Conservation (phyloP, 2,113 vertebrate species). For the Melanostigma gelatinosum region DNA sequence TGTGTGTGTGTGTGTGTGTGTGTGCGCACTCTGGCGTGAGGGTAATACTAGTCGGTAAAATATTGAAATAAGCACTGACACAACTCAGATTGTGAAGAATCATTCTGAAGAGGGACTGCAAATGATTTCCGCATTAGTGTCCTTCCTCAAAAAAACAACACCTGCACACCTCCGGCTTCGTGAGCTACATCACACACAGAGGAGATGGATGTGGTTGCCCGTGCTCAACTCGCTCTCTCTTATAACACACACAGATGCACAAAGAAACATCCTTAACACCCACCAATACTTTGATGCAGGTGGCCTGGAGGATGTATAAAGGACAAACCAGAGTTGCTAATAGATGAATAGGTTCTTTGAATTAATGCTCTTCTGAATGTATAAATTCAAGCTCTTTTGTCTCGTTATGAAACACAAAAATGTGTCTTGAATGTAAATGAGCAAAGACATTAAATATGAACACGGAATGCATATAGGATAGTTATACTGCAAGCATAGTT, state of each 20-base stretch:
- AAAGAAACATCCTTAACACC: slow-evolving; percentile 9
- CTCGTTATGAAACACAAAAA: slow-evolving; percentile 17
- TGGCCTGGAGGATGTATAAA: slow-evolving; percentile 55
- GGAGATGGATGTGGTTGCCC: slow-evolving; percentile 44
- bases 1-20: slow-evolving; percentile 25
- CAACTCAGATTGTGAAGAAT: slow-evolving; percentile 67
- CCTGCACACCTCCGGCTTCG: slow-evolving; percentile 70
- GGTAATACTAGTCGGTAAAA: slow-evolving; percentile 63
- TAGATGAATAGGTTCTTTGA: slow-evolving; percentile 39
- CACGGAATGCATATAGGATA: neutral
- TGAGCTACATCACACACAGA: slow-evolving; percentile 45
- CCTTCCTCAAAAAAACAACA: slow-evolving; percentile 67
- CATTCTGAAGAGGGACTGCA: slow-evolving; percentile 74
- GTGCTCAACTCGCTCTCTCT: slow-evolving; percentile 2
- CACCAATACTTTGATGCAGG: slow-evolving; percentile 56
- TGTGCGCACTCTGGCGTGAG: slow-evolving; percentile 24
- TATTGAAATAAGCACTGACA: slow-evolving; percentile 70
- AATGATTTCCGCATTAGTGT: slow-evolving; percentile 77
- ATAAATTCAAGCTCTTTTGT: slow-evolving; percentile 51
- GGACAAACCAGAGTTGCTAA: slow-evolving; percentile 29
- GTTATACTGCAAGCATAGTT: neutral
- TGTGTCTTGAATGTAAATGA: slow-evolving; percentile 32
- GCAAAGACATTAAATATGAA: slow-evolving; percentile 31
- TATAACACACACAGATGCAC: slow-evolving; percentile 32
- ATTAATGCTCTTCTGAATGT: slow-evolving; percentile 24